Conservation (phyloP, 2,888 invertebrate species). For the Caenorhabditis panamensis region DNA sequence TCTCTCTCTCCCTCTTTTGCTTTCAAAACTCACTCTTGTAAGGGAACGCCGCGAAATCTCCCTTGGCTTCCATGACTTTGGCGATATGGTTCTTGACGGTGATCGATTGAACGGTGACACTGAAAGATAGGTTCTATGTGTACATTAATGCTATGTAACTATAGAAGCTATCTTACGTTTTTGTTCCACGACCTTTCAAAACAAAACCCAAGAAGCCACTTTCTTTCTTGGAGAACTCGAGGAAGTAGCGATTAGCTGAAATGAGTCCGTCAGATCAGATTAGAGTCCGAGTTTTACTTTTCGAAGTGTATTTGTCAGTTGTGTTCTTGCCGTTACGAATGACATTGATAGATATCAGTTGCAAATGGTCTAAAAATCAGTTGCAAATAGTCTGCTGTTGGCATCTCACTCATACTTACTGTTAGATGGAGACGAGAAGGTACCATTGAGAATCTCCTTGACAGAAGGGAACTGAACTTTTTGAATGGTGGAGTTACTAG, state of each 20-base stretch:
- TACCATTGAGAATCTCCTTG: conserved; percentile 2
- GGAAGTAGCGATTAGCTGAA: neutral
- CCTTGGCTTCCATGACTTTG: conserved; percentile 10
- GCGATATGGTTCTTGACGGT: neutral
- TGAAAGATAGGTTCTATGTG: conserved; percentile 10
- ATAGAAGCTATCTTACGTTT: conserved; percentile 13
- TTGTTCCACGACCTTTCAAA: conserved; percentile 11
- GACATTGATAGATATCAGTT: neutral
- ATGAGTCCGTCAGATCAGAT: neutral
- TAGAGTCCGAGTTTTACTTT: neutral
- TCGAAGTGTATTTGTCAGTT: neutral
- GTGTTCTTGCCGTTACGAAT: neutral
- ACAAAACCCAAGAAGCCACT: conserved; percentile 15
- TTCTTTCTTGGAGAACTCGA: conserved; percentile 11
- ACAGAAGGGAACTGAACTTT: conserved; percentile 5
- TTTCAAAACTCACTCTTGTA: neutral
- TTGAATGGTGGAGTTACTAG: neutral
- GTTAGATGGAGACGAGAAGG: neutral
- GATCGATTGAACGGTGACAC: conserved; percentile 15
- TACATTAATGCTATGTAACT: neutral
- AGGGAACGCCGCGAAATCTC: neutral
- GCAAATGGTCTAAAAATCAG: neutral
- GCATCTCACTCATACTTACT: neutral
- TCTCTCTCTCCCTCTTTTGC: too few species aligned
- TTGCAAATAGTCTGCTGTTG: neutral